Evolutionary conservation across 2,797 vertebrate genomes (phyloP), one percentile per base, ranked within the genome.

Genomic region (Philypnodon macrostomus): DNA sequence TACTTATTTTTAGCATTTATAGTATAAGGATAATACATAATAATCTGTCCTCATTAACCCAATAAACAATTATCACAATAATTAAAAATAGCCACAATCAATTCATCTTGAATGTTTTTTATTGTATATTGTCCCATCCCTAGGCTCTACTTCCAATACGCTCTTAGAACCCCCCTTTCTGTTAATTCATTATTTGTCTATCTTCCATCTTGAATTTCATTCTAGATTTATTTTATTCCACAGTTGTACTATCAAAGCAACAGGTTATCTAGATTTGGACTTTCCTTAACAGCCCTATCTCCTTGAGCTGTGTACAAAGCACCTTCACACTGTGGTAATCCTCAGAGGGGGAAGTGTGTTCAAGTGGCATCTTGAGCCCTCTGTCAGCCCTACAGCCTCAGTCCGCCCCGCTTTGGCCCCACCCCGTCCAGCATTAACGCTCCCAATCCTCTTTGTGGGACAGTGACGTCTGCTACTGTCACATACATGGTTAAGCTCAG

Each of bases 361-460:
- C 48, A 63, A 79, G 72, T 73, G 62, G 70, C 65, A 74, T 81
- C 67, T 78, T 68, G 74, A 75, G 45, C 73, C 67, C 63, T 47
- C 67, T 47, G 62, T 65, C 47, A 47, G 67, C 53, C 51, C 53
- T 58, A 52, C 70, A 63, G 62, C 66, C 74, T 71, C 81, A 41
- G 79, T 74, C 81, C 75, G 63, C 72, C 70, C 58, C 46, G 57
- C 68, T 77, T 65, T 76, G 75, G 68, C 82, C 59, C 82, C 78
- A 78, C 66, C 70, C 77, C 64, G 61, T 75, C 71, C 70, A 79
- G 87, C 52, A 86, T 89, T 92, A 92, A 90, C 85, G 80, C 89
- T 84, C 79, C 76, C 89, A 92, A 92, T 92, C 91, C 90, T 91
- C 91, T 92, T 92, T 92, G 88, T 85, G 80, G 84, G 74, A 77